phyloP scores from a whole-genome alignment of 2,113 vertebrate species.

The Notarius lentiginosus region DNA sequence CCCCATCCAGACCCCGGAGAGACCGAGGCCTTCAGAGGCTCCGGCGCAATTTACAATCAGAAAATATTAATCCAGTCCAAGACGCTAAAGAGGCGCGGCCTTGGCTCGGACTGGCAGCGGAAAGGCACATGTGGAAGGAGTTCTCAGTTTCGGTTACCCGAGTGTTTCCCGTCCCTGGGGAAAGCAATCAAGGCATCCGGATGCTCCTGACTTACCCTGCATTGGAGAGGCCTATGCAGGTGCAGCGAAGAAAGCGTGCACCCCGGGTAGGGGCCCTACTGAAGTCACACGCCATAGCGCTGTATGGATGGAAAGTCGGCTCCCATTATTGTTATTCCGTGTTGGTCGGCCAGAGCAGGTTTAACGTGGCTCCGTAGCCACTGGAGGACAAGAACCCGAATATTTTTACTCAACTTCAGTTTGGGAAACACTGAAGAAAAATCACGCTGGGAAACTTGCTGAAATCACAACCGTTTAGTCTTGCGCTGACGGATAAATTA shows the following conservation, averaged over 20 bases:
- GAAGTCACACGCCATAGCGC: not conserved
- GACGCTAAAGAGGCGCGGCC: slow-evolving; percentile 47
- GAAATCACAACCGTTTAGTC: slow-evolving; percentile 10
- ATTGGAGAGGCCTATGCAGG: slow-evolving; percentile 59
- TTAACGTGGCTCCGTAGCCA: not conserved
- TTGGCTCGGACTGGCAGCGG: slow-evolving; percentile 17
- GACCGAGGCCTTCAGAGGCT: slow-evolving; percentile 48
- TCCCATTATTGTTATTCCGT: not conserved
- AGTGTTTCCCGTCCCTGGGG: slow-evolving; percentile 55
- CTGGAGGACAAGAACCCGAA: slow-evolving; percentile 1
- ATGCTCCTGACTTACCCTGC: slow-evolving; percentile 62
- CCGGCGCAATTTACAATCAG: slow-evolving; percentile 60
- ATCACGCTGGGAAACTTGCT: not conserved
- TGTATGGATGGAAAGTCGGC: not conserved
- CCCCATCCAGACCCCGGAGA: slow-evolving; percentile 11
- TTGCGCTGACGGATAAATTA: slow-evolving; percentile 5
- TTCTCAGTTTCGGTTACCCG: slow-evolving; percentile 41
- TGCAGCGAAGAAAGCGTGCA: slow-evolving; percentile 51
- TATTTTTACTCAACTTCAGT: slow-evolving; percentile 7
- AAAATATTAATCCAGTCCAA: slow-evolving; percentile 31
- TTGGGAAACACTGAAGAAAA: not conserved
- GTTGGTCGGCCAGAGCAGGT: not conserved
- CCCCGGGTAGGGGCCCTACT: slow-evolving; percentile 43
- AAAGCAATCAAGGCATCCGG: slow-evolving; percentile 67
- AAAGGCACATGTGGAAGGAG: slow-evolving; percentile 57